Evolutionary conservation across 2,113 vertebrate genomes (phyloP).

Genomic region (Procavia capensis): DNA sequence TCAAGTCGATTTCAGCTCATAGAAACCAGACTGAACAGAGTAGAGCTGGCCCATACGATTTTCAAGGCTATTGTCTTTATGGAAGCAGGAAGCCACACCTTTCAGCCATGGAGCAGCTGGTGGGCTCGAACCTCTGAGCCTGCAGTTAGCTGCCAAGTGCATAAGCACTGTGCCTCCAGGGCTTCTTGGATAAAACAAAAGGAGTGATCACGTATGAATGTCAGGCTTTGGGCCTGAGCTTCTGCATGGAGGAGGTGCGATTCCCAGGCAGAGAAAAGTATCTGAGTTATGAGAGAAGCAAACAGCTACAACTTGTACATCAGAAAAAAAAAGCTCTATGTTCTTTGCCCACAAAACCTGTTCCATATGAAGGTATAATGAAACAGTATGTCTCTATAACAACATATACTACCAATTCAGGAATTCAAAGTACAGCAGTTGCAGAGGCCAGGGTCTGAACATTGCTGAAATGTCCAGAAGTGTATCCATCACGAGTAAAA

Average conservation of each 20-base stretch:
- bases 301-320: neutral
- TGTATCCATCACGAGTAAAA: constrained; percentile 26
- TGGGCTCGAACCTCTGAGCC: neutral
- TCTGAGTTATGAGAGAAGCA: neutral
- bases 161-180: neutral
- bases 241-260: accelerated
- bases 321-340: neutral
- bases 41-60: neutral
- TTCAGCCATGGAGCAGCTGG: neutral
- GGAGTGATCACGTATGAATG: neutral
- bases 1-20: neutral
- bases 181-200: neutral
- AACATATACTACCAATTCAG: neutral
- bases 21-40: neutral
- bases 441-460: constrained; percentile 40
- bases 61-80: neutral
- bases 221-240: neutral
- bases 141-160: neutral
- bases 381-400: neutral
- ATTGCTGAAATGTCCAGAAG: neutral
- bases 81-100: neutral
- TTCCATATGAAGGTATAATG: neutral
- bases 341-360: constrained; percentile 15
- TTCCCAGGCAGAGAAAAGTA: neutral
- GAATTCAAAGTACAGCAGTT: constrained; percentile 8